Base-by-base conservation (phyloP, 2,888 invertebrate species). In the Tanytarsus gracilentus region DNA sequence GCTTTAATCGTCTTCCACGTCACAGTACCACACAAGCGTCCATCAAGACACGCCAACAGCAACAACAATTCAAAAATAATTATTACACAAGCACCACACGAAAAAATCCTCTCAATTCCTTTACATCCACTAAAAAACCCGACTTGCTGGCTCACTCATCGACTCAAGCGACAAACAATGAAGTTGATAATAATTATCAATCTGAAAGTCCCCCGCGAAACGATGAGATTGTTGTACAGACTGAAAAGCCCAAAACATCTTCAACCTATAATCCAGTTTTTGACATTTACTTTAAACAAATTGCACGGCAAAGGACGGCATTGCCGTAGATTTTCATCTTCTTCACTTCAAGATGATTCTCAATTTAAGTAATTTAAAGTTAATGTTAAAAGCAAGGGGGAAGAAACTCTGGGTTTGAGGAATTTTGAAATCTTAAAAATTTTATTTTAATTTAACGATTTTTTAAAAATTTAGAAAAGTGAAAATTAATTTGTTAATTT, bases 61-160 rank as follows among this genome's bases (percentile, higher is more conserved):
- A n/a, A n/a, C n/a, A 71, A 9, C 61, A 72, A 60, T 64, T 58
- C 61, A 74, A 75, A 64, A 76, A 74, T 68, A 76, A 75, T 64
- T 76, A 75, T 4, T 70, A 76, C 30, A 72, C 77, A 16, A 76
- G 79, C 11, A 80, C 80, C n/a, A n/a, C n/a, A n/a, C n/a, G n/a
- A 9, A 76, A 75, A 70, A 80, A 76, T 67, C 80, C 80, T 1
- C 81, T 80, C 69, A 75, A 76, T 49, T 49, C 9, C 64, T 77
- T 77, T 66, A 73, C 76, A 67, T 76, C 77, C 50, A 77, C 73
- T 63, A 68, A 70, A 44, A 39, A 58, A 51, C 25, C 36, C 3
- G 39, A 50, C 18, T 36, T 60, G 39, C 49, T 48, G 21, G 33
- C 25, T 7, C 21, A 52, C 48, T 48, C 61, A 8, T 25, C 61